These are phyloP conservation scores for Noctilio leporinus DNA, from an alignment of 2,113 vertebrate species.

Conservation along the genomic window DNA sequence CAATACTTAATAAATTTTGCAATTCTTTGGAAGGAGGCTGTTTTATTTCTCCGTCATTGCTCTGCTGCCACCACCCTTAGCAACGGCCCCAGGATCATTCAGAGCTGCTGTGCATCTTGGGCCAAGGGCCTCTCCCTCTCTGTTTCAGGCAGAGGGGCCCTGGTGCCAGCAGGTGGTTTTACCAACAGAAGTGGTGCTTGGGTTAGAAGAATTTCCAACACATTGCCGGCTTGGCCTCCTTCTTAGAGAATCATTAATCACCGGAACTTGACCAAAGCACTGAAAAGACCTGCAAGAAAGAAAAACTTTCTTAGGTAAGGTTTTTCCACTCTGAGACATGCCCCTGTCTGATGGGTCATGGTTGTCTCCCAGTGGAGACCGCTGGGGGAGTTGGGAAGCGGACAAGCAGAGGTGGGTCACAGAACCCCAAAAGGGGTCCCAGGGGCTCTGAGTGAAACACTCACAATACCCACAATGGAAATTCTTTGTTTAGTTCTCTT, in stretches of 20 bases:
- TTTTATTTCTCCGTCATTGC: slow-evolving; percentile 55
- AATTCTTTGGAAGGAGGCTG: slow-evolving; percentile 80
- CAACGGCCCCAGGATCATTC: rapidly evolving
- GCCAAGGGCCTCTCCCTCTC: not conserved
- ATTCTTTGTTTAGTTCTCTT: not conserved
- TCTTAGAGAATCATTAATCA: not conserved
- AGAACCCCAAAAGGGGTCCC: not conserved
- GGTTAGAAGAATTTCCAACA: not conserved
- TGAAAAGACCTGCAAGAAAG: not conserved
- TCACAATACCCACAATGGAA: too few relatives aligned
- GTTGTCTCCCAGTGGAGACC: not conserved
- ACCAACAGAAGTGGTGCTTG: not conserved
- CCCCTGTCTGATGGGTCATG: not conserved
- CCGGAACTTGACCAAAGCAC: not conserved
- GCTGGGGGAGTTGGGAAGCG: not conserved
- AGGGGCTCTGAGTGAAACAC: not conserved
- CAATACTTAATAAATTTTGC: slow-evolving; percentile 88
- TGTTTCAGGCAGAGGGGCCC: not conserved
- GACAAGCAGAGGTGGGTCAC: too few relatives aligned
- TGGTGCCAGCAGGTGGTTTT: too few relatives aligned
- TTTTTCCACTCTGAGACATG: rapidly evolving
- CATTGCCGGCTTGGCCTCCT: rapidly evolving
- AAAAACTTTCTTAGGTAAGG: not conserved
- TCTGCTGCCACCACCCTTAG: rapidly evolving
- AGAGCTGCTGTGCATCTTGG: not conserved